Percentiles rank a stretch among this genome's conserved stretches.
Conservation (phyloP, 2,888 invertebrate species). For the Agrilus cyanescens region DNA sequence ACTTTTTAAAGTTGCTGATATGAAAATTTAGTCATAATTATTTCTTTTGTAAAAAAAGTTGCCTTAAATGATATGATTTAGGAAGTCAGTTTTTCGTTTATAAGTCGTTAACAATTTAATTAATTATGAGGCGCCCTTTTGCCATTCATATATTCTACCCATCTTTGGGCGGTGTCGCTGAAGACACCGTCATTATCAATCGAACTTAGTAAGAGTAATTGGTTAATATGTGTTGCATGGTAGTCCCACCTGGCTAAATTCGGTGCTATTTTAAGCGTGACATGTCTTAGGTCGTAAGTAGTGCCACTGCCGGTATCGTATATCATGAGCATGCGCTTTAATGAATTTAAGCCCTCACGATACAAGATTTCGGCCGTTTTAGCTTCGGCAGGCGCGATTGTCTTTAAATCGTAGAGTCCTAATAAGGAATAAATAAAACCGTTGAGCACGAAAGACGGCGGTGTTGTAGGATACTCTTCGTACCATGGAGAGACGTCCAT, state of each 20-base stretch:
- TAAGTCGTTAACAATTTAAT: slow-evolving; percentile 13
- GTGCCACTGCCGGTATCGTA: slow-evolving; percentile 95
- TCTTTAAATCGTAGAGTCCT: slow-evolving; percentile 90
- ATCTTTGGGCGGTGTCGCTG: slow-evolving; percentile 73
- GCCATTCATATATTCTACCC: slow-evolving; percentile 95
- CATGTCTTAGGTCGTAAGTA: slow-evolving; percentile 90
- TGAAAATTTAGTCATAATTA: too few species aligned
- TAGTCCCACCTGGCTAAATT: slow-evolving; percentile 98
- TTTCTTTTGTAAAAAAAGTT: too few species aligned
- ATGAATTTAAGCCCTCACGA: slow-evolving; percentile 72
- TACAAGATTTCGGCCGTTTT: slow-evolving; percentile 66
- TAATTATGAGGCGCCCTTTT: slow-evolving; percentile 88
- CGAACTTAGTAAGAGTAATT: slow-evolving; percentile 76
- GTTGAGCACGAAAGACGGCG: slow-evolving; percentile 90
- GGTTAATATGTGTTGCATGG: slow-evolving; percentile 96
- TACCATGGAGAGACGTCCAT: slow-evolving; percentile 86
- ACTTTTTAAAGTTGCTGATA: too few species aligned
- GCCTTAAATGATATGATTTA: too few species aligned
- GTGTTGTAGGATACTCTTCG: slow-evolving; percentile 96
- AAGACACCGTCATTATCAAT: slow-evolving; percentile 76
- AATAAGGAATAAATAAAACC: slow-evolving; percentile 96
- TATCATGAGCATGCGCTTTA: slow-evolving; percentile 76
- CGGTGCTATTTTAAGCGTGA: slow-evolving; percentile 77
- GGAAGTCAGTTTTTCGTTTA: too few species aligned
- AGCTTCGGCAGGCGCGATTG: slow-evolving; percentile 58